Base-by-base conservation (phyloP, 2,113 vertebrate genomes). In the Chlorodrepanis virens region DNA sequence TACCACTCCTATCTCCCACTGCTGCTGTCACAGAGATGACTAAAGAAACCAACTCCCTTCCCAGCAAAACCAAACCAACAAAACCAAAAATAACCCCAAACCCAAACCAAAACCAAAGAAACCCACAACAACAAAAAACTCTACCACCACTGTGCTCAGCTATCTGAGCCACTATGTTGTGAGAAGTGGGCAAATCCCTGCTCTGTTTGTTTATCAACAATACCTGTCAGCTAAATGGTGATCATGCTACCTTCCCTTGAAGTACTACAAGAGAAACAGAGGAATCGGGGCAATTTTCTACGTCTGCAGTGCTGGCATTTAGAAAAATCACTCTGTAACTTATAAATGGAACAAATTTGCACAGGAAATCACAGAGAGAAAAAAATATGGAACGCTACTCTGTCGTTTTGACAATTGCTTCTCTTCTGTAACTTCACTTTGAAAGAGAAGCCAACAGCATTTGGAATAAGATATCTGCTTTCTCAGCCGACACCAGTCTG, bases 391-490 rank as follows among this genome's bases (percentile, higher is more conserved):
- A 95, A 89, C 1, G 0, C 9, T 25, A 35, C 17, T 45, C 13
- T 86, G 81, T 40, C 8, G 0, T 83, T 92, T 79, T 89, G 60
- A 92, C 71, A 88, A 78, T 28, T 85, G 49, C n/a, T 93, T 95
- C 95, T 76, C 35, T 72, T 92, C 44, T 50, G 15, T 81, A 89
- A 60, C 76, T 77, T 77, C 39, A 75, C 37, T 93, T 96, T 69
- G 40, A 91, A 95, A 83, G 40, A 71, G 70, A 94, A 91, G n/a
- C 59, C 59, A 89, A 16, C 47, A 74, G 56, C 6, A 59, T 77
- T 84, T 94, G 68, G 74, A 96, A 89, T 83, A 93, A 86, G 82
- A 56, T 80, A 92, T 89, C 65, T 93, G 33, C 65, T 93, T 79
- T 90, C 69, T 91, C 63, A 75, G 67, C 42, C 0, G 10, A 89